Percentiles rank a stretch among this genome's conserved stretches.
phyloP scores from a whole-genome alignment of 2,888 invertebrate genomes.

The Rhaphigaster nebulosa region DNA sequence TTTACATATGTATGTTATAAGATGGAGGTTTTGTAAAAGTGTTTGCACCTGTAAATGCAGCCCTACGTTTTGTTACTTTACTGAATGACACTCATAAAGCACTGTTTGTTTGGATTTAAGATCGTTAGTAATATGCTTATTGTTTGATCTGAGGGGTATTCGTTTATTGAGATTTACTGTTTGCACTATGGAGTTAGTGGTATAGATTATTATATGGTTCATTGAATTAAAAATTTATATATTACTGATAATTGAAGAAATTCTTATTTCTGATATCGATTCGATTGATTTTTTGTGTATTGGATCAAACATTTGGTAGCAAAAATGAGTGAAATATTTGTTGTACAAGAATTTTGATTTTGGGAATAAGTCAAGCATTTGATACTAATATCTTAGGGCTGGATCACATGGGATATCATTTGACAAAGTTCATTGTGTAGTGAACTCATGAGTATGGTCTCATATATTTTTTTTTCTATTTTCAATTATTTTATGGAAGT shows the following conservation, averaged over 20 bases:
- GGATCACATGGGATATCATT: too few relatives aligned
- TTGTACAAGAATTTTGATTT: neutral
- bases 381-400: neutral
- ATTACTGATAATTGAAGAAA: neutral
- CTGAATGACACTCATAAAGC: neutral
- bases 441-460: neutral
- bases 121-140: neutral
- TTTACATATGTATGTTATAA: neutral
- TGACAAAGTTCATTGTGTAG: too few relatives aligned
- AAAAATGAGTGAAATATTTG: neutral
- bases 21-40: neutral
- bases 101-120: neutral
- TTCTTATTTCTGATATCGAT: neutral
- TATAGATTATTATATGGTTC: neutral
- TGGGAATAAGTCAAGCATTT: neutral
- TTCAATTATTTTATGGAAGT: neutral
- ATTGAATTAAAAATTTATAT: neutral
- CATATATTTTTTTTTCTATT: too few relatives aligned
- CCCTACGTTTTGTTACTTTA: neutral
- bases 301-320: neutral
- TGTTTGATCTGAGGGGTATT: neutral
- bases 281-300: neutral
- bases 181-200: neutral
- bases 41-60: neutral
- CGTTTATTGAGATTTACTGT: neutral